A percentile compares a stretch with the other conserved stretches of the same genome.
phyloP scores from a whole-genome alignment of 1,140 invertebrate genomes.

The Heliconius eleuchia region DNA sequence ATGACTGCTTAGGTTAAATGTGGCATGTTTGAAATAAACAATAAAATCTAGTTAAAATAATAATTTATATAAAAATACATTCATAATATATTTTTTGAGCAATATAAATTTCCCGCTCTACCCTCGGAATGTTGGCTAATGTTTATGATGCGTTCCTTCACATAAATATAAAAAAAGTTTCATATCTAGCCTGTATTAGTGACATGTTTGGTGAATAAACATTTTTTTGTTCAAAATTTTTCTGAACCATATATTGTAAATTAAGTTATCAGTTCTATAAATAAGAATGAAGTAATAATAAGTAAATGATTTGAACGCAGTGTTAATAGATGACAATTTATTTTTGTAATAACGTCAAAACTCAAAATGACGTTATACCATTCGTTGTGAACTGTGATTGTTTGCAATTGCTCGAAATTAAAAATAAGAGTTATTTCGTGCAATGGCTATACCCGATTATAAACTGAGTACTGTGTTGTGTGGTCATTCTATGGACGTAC shows the following conservation, averaged over 20 bases:
- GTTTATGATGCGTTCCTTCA: neutral
- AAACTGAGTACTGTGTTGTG: slow-evolving; percentile 89
- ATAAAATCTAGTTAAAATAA: neutral
- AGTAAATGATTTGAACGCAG: slow-evolving; percentile 21
- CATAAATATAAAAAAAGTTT: neutral
- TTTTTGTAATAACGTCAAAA: slow-evolving; percentile 37
- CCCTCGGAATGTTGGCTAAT: neutral
- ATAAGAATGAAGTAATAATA: neutral
- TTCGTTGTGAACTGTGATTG: slow-evolving; percentile 37
- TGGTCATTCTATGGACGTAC: slow-evolving; percentile 92
- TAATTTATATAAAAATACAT: neutral
- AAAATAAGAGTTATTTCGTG: slow-evolving; percentile 20
- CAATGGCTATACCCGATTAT: slow-evolving; percentile 82
- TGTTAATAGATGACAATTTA: slow-evolving; percentile 35
- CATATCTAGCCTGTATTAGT: neutral
- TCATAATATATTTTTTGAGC: neutral
- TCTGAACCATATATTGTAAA: neutral
- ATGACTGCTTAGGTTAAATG: neutral
- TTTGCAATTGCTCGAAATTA: slow-evolving; percentile 28
- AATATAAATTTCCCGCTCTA: neutral
- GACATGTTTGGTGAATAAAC: no score
- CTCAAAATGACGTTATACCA: slow-evolving; percentile 36
- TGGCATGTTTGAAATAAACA: no score
- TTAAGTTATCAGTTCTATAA: neutral
- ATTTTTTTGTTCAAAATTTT: neutral